Evolutionary conservation across 2,797 vertebrate species (phyloP), one percentile per base, ranked within the genome.

Genomic region (Odontamblyopus rebecca): DNA sequence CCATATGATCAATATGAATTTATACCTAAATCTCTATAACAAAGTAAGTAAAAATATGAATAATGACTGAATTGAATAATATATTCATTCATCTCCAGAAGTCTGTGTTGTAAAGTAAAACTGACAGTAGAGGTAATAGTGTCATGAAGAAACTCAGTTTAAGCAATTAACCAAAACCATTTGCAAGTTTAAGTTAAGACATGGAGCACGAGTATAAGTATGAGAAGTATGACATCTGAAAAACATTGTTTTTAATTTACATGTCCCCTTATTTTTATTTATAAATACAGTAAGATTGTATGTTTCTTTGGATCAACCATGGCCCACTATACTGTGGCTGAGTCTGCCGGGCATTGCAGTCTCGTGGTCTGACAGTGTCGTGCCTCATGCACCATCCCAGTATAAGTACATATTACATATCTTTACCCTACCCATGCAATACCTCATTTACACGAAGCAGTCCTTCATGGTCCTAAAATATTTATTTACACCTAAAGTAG

Each of bases 321-420:
- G 61, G 61, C 2, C 16, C 32, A 12, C 19, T 4, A 38, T 6
- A n/a, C 61, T 38, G 61, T 62, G 30, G 9, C 35, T 35, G 1
- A 60, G 27, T 91, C 91, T 93, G 90, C 91, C 90, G 86, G 89
- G 89, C 78, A 84, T 84, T 86, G 75, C 80, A 86, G 89, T 89
- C 41, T 44, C 82, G 54, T 74, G 19, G 63, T 68, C 78, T 92
- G 92, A 89, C 91, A 88, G 69, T 53, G 70, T 62, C 90, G 84
- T 78, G 67, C 89, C 85, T 78, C 69, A 72, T 81, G 86, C 69
- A 74, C 85, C 88, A 88, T 87, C 90, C 90, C 87, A 89, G 41
- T 44, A 44, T 12, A 4, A 48, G 44, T 4, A 15, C 44, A 48
- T 44, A 2, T 48, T 48, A 48, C 13, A 48, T 48, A 48, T 48